Evolutionary conservation across 2,113 vertebrate genomes (phyloP).

Genomic region (Mobula hypostoma): DNA sequence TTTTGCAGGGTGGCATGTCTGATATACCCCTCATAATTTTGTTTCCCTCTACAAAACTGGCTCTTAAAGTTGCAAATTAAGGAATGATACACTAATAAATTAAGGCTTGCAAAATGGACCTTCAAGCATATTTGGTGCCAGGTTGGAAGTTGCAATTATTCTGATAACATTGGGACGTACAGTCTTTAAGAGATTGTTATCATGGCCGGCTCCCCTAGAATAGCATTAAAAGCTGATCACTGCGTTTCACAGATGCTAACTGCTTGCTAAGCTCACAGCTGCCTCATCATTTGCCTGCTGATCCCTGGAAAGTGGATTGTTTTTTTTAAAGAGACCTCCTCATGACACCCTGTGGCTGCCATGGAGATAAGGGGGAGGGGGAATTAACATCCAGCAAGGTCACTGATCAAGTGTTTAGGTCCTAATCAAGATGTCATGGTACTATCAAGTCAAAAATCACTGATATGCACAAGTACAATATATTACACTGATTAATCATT

Average conservation of each 20-base stretch:
- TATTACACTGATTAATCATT: not conserved
- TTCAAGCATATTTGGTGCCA: too few relatives aligned
- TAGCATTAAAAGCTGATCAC: not conserved
- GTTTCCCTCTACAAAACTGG: too few relatives aligned
- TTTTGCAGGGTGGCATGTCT: too few relatives aligned
- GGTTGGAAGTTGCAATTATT: not conserved
- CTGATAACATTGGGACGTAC: not conserved
- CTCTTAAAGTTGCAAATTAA: not conserved
- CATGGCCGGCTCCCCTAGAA: not conserved
- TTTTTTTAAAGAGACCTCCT: too few relatives aligned
- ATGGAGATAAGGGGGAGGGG: too few relatives aligned
- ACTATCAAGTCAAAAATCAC: not conserved
- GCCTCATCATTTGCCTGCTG: too few relatives aligned
- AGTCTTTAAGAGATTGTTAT: not conserved
- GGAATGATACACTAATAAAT: not conserved
- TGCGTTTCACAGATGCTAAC: not conserved
- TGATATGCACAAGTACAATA: not conserved
- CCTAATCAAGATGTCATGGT: conserved; percentile 13
- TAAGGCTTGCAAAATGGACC: not conserved
- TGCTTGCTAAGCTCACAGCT: not conserved
- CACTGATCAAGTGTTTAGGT: conserved; percentile 4
- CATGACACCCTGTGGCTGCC: too few relatives aligned
- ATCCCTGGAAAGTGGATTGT: too few relatives aligned
- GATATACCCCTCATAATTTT: too few relatives aligned
- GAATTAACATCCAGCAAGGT: conserved; percentile 15